Conservation (phyloP, 2,797 vertebrate species). For the Selene dorsalis region DNA sequence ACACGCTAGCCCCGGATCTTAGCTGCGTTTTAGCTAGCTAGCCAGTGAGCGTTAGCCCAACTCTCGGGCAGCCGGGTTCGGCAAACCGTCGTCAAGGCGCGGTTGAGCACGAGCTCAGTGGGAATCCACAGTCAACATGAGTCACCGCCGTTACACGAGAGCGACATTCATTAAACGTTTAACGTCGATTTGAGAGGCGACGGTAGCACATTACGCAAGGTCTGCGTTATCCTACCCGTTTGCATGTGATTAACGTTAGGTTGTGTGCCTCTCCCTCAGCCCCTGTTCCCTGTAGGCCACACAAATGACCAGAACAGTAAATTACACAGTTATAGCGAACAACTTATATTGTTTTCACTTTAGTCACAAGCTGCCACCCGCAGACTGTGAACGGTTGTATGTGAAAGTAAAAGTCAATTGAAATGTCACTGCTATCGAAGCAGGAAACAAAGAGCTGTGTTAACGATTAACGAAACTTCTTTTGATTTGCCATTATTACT, state of each 20-base stretch:
- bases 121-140: not conserved
- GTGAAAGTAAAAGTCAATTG: constrained; percentile 4
- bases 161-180: not conserved
- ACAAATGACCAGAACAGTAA: no score
- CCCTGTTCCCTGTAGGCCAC: no score
- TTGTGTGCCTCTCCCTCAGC: not conserved
- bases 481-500: not conserved
- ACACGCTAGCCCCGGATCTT: constrained; percentile 39
- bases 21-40: constrained; percentile 53
- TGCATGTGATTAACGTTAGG: not conserved
- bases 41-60: constrained; percentile 26
- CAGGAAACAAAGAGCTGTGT: not conserved
- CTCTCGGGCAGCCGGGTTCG: not conserved
- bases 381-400: not conserved
- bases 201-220: constrained; percentile 1
- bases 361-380: not conserved
- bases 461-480: not conserved
- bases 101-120: not conserved
- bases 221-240: constrained; percentile 2
- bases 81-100: constrained; percentile 1
- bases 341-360: not conserved
- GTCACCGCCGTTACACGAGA: not conserved
- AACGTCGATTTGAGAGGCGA: constrained; percentile 1
- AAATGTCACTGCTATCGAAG: not conserved
- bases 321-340: no score